These are phyloP conservation scores for Mactra quadrangularis DNA, from an alignment of 1,140 invertebrate genomes.

Conservation along the genomic window DNA sequence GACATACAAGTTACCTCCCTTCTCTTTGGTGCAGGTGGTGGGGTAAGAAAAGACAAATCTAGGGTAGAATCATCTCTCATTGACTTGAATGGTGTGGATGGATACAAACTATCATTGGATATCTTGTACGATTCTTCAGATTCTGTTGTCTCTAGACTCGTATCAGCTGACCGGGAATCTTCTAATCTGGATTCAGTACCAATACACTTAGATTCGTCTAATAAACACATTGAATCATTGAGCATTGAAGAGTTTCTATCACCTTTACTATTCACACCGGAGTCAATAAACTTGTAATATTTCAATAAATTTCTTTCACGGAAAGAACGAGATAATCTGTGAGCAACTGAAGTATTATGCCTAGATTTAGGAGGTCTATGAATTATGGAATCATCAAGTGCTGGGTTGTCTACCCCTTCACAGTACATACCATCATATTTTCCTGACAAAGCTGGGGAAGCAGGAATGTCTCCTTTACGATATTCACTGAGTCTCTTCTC, in stretches of 20 bases:
- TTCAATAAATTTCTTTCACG: conserved; percentile 65
- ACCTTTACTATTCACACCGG: conserved; percentile 29
- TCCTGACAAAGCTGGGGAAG: conserved; percentile 42
- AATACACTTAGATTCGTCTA: conserved; percentile 24
- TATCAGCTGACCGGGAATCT: conserved; percentile 32
- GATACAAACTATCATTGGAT: conserved; percentile 52
- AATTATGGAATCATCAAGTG: conserved; percentile 65
- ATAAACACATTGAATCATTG: conserved; percentile 20
- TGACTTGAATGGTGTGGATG: conserved; percentile 36
- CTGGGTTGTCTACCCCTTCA: conserved; percentile 60
- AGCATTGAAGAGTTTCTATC: conserved; percentile 42
- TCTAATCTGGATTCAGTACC: conserved; percentile 39
- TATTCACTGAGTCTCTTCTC: conserved; percentile 81
- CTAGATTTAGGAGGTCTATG: conserved; percentile 46
- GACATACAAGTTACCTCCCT: conserved; percentile 49
- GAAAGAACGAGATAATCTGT: conserved; percentile 69
- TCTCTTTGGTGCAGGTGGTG: conserved; percentile 46
- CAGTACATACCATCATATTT: conserved; percentile 75
- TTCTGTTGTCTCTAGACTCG: conserved; percentile 20
- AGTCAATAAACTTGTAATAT: conserved; percentile 54
- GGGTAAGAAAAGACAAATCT: conserved; percentile 56
- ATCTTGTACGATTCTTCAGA: conserved; percentile 57
- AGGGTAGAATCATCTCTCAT: conserved; percentile 12
- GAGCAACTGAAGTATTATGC: conserved; percentile 56
- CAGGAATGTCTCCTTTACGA: conserved; percentile 62